phyloP scores from a whole-genome alignment of 1,140 invertebrate species.

The Cotesia typhae region DNA sequence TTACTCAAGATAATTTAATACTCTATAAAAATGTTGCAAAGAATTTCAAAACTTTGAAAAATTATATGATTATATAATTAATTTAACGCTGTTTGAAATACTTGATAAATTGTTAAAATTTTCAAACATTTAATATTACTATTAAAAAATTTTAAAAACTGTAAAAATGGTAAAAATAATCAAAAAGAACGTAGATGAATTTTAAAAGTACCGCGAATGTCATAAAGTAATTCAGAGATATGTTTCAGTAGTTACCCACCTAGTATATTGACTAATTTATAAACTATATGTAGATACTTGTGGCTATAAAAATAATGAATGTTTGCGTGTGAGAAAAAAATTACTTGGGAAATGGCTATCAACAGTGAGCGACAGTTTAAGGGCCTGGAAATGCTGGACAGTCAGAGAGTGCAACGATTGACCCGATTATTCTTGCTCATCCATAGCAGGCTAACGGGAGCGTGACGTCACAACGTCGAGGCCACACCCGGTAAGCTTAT shows the following conservation, averaged over 20 bases:
- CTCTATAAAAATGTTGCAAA: too few species aligned
- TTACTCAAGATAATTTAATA: too few species aligned
- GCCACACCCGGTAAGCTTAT: slow-evolving; percentile 33
- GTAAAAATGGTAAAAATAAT: neutral
- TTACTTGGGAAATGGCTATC: neutral
- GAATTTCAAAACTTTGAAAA: too few species aligned
- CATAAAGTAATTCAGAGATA: slow-evolving; percentile 1
- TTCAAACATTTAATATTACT: too few species aligned
- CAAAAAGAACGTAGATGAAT: neutral
- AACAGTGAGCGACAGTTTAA: slow-evolving; percentile 13
- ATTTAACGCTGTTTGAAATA: too few species aligned
- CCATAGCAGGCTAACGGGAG: slow-evolving; percentile 6
- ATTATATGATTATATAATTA: too few species aligned
- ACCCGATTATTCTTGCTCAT: slow-evolving; percentile 44
- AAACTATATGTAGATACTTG: neutral
- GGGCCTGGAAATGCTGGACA: slow-evolving; percentile 25
- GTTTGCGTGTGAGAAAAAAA: too few species aligned
- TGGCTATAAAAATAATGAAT: neutral
- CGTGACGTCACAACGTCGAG: slow-evolving; percentile 44
- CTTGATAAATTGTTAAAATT: too few species aligned
- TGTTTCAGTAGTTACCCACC: neutral
- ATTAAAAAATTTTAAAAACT: too few species aligned
- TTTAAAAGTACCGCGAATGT: neutral
- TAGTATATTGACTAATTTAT: neutral
- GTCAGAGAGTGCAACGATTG: slow-evolving; percentile 39